Evolutionary conservation across 2,797 vertebrate species (phyloP).

Genomic region (Sebastes taczanowskii): DNA sequence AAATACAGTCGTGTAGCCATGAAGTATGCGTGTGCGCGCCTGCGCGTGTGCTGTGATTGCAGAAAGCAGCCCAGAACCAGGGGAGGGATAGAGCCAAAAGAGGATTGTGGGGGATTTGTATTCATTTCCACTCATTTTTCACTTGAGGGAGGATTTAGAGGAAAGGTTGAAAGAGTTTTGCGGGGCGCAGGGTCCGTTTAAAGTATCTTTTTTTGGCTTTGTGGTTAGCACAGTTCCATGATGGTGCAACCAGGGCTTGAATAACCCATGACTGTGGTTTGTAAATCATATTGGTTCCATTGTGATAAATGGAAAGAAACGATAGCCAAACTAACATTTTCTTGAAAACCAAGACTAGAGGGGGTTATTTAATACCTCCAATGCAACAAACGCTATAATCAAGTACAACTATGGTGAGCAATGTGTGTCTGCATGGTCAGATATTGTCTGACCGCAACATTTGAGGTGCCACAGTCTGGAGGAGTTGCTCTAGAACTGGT

Average conservation of each 20-base stretch:
- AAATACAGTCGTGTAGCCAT: conserved; percentile 37
- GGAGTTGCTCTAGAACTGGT: background rate
- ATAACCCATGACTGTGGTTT: conserved; percentile 31
- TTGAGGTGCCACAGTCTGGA: background rate
- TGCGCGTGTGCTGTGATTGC: conserved; percentile 27
- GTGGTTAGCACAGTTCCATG: conserved; percentile 35
- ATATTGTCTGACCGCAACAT: conserved; percentile 39
- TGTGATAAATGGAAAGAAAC: conserved; percentile 46
- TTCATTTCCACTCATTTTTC: conserved; percentile 65
- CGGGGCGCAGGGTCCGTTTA: conserved; percentile 44
- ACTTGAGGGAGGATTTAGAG: conserved; percentile 53
- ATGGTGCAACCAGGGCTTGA: conserved; percentile 53
- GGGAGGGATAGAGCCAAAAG: conserved; percentile 33
- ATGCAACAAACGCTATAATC: conserved; percentile 48
- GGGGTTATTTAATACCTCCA: conserved; percentile 39
- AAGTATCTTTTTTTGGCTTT: conserved; percentile 44
- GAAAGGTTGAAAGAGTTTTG: conserved; percentile 56
- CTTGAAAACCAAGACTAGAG: conserved; percentile 26
- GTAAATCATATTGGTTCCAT: conserved; percentile 39
- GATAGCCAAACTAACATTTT: conserved; percentile 46
- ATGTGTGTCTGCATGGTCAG: conserved; percentile 30
- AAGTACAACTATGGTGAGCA: conserved; percentile 34
- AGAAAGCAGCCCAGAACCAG: conserved; percentile 26
- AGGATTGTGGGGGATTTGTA: conserved; percentile 61
- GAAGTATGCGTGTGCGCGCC: background rate